These are phyloP conservation scores for Megalurothrips usitatus DNA, from an alignment of 2,888 invertebrate genomes.

Conservation along the genomic window DNA sequence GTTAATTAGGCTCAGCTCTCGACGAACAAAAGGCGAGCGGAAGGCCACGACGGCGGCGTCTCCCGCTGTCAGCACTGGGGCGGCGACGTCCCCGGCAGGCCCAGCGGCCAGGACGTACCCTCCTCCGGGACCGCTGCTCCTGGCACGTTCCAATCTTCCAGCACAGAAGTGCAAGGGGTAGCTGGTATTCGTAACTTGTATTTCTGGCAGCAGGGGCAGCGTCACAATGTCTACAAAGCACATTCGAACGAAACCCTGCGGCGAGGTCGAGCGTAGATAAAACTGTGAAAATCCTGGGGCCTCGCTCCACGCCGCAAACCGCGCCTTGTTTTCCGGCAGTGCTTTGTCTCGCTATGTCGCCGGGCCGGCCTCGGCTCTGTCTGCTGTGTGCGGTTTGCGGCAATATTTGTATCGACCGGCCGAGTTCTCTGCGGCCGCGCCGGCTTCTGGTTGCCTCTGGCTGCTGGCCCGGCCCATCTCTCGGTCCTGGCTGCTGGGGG, in stretches of 20 bases:
- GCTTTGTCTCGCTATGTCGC: neutral
- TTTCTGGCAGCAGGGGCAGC: no score
- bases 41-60: neutral
- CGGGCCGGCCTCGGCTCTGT: neutral
- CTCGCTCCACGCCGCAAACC: no score
- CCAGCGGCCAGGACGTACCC: neutral
- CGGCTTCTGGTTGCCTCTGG: no score
- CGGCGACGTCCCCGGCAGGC: neutral
- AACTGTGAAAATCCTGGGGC: no score
- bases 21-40: neutral
- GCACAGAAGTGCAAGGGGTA: no score
- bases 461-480: no score
- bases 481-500: neutral
- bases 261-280: no score
- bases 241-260: no score
- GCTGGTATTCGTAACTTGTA: no score
- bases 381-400: conserved; percentile 5
- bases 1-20: neutral
- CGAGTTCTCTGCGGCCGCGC: no score
- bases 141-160: neutral
- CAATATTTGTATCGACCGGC: conserved; percentile 26
- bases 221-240: no score
- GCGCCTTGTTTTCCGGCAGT: no score
- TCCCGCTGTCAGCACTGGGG: neutral
- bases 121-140: neutral